These are phyloP conservation scores for Papilio dardanus DNA, from an alignment of 1,140 invertebrate genomes.

Conservation along the genomic window DNA sequence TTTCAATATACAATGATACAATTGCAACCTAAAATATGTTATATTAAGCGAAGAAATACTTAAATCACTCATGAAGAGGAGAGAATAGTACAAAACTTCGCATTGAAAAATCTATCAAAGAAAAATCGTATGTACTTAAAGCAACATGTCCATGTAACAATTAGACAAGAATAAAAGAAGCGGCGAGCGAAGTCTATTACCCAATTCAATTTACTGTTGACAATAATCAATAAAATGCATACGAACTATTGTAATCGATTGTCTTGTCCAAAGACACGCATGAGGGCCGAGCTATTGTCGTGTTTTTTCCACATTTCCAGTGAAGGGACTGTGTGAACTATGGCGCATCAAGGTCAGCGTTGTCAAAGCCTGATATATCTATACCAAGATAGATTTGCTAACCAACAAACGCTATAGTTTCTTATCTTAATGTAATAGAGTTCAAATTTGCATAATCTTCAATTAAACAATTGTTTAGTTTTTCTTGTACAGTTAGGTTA, in stretches of 20 bases:
- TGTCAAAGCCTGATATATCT: constrained; percentile 72
- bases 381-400: constrained; percentile 53
- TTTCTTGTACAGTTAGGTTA: constrained; percentile 39
- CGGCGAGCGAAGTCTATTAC: constrained; percentile 62
- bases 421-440: constrained; percentile 4
- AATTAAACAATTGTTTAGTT: not conserved
- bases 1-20: too few relatives aligned
- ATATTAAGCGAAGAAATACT: too few relatives aligned
- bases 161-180: constrained; percentile 15
- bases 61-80: too few relatives aligned
- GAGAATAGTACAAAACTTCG: too few relatives aligned
- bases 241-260: constrained; percentile 72
- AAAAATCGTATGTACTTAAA: too few relatives aligned
- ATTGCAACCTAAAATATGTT: too few relatives aligned
- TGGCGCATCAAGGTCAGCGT: constrained; percentile 71
- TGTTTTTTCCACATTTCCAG: constrained; percentile 77
- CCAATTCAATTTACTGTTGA: constrained; percentile 68
- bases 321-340: constrained; percentile 80
- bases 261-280: constrained; percentile 69
- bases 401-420: constrained; percentile 32
- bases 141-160: constrained; percentile 23
- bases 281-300: constrained; percentile 71
- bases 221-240: constrained; percentile 78
- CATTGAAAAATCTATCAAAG: too few relatives aligned
- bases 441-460: not conserved